phyloP scores from a whole-genome alignment of 2,113 vertebrate species.

The Sisor rabdophorus region DNA sequence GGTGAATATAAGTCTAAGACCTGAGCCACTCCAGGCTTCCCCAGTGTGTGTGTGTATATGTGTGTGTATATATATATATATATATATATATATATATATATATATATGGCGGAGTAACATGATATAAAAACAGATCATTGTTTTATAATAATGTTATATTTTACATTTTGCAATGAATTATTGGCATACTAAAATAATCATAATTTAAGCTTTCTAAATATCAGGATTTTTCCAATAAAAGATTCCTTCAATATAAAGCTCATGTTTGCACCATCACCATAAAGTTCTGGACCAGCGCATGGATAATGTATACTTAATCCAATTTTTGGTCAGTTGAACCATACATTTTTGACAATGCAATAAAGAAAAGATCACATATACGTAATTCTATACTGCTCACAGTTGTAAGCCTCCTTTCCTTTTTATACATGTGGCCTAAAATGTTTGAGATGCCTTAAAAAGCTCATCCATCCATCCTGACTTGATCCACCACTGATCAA shows the following conservation, averaged over 20 bases:
- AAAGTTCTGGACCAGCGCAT: neutral
- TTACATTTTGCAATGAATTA: neutral
- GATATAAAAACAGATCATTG: no score
- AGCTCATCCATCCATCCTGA: constrained; percentile 24
- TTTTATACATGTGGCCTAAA: constrained; percentile 13
- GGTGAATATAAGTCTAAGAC: no score
- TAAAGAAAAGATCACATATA: neutral
- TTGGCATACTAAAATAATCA: neutral
- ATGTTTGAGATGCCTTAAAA: constrained; percentile 43
- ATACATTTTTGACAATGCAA: neutral
- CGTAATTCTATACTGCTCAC: neutral
- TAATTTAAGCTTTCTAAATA: neutral
- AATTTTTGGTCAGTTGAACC: neutral
- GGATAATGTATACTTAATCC: neutral
- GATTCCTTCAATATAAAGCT: neutral
- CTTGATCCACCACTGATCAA: constrained; percentile 48
- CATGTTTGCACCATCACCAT: neutral
- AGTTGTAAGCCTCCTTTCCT: neutral
- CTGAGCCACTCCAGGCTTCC: no score
- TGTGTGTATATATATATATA: no score
- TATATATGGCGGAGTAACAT: no score
- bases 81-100: no score
- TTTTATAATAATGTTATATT: neutral
- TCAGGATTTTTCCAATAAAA: neutral
- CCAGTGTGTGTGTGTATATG: no score